These are phyloP conservation scores for Neria commutata DNA, from an alignment of 2,888 invertebrate genomes.

Conservation along the genomic window DNA sequence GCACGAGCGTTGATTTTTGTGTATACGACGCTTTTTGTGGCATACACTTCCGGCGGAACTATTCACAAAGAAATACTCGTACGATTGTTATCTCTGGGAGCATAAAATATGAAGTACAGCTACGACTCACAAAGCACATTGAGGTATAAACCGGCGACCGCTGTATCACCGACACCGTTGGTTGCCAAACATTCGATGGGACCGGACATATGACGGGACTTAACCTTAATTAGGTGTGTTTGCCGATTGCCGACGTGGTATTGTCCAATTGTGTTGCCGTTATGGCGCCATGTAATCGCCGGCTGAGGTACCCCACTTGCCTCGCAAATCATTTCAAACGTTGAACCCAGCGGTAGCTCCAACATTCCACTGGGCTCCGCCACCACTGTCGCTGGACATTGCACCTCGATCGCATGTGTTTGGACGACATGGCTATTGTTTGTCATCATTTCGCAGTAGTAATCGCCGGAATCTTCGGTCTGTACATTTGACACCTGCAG, in stretches of 20 bases:
- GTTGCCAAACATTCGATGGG: slow-evolving; percentile 74
- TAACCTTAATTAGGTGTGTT: slow-evolving; percentile 55
- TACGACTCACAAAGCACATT: slow-evolving; percentile 72
- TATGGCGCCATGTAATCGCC: slow-evolving; percentile 71
- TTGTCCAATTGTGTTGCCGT: slow-evolving; percentile 45
- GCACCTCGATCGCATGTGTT: slow-evolving; percentile 78
- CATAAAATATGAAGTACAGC: no score
- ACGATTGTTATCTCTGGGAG: no score
- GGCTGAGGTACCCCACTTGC: slow-evolving; percentile 71
- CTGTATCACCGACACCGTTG: slow-evolving; percentile 79
- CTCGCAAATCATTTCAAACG: slow-evolving; percentile 76
- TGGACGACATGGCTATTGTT: slow-evolving; percentile 63
- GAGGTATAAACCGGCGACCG: slow-evolving; percentile 70
- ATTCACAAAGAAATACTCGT: slow-evolving; percentile 9
- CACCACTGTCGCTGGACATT: slow-evolving; percentile 73
- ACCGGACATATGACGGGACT: slow-evolving; percentile 71
- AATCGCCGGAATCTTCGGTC: slow-evolving; percentile 65
- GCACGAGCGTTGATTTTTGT: slow-evolving; percentile 74
- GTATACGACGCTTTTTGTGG: slow-evolving; percentile 73
- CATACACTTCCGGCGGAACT: slow-evolving; percentile 79
- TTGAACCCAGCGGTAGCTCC: slow-evolving; percentile 76
- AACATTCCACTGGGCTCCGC: slow-evolving; percentile 74
- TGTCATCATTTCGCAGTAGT: slow-evolving; percentile 64
- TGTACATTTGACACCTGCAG: slow-evolving; percentile 67
- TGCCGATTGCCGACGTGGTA: slow-evolving; percentile 53